These are phyloP conservation scores for Passer domesticus DNA, from an alignment of 2,113 vertebrate species.

Conservation along the genomic window DNA sequence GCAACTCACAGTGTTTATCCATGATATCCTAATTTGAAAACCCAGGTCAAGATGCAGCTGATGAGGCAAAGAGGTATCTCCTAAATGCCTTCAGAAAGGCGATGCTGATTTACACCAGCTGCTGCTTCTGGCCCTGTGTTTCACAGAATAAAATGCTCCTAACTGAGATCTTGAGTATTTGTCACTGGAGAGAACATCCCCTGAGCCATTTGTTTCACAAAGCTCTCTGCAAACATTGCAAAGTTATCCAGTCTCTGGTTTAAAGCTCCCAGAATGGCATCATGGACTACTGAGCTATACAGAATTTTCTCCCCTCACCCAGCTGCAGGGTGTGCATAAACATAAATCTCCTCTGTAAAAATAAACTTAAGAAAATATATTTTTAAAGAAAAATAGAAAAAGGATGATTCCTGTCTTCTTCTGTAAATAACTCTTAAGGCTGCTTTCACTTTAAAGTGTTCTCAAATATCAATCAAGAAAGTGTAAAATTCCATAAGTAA, in stretches of 20 bases:
- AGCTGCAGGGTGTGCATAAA: not conserved
- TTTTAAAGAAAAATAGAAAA: not conserved
- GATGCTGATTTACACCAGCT: not conserved
- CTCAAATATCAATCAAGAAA: not conserved
- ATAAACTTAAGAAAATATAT: not conserved
- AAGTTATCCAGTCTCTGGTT: not conserved
- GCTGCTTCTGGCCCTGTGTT: not conserved
- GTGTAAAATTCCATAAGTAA: not conserved
- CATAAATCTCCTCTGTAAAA: not conserved
- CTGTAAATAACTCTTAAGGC: not conserved
- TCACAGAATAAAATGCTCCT: not conserved
- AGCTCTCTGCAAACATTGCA: not conserved
- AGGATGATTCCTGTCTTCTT: not conserved
- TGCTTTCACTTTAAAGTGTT: not conserved
- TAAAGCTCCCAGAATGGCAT: not conserved
- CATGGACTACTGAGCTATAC: not conserved
- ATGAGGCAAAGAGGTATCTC: not conserved
- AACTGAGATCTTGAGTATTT: not conserved
- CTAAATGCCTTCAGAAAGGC: not conserved
- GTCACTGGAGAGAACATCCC: not conserved
- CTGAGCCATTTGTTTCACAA: not conserved
- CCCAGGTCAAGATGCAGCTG: not conserved
- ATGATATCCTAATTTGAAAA: not conserved
- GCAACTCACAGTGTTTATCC: not conserved
- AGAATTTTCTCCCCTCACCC: not conserved